Base-by-base conservation (phyloP, 2,888 invertebrate genomes). In the Rhodophaea formosa region DNA sequence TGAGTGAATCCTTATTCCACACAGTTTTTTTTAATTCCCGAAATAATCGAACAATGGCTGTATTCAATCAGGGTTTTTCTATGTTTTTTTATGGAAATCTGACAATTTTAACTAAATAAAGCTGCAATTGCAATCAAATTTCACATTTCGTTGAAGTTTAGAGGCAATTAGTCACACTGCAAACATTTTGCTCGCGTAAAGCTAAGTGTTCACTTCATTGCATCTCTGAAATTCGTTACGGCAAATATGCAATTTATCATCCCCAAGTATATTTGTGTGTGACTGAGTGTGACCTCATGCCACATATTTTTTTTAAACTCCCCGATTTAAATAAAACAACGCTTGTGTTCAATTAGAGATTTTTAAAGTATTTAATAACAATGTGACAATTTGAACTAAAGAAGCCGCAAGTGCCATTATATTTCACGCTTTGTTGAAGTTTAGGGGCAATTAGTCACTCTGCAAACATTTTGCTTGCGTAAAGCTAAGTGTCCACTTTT, bases 131-230 rank as follows among this genome's bases (percentile, higher is more conserved):
- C 56, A 59, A 62, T 64, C 60, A 64, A 62, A 62, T 62, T 62
- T 64, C 64, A 64, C 61, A 58, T 56, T 62, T 47, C 59, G 58
- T 61, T 59, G 42, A 42, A 42, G 42, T 39, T 43, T 17, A 53
- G 51, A 17, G 47, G 42, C 53, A 54, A 54, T 54, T 54, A 54
- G 45, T 46, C 54, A 35, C 32, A 16, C 32, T 55, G 54, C 23
- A 55, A 44, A 54, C 44, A 44, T 32, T 51, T 17, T 15, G 17
- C 15, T 30, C n/a, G 43, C 15, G 15, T 45, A 60, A 57, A 63
- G 61, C 55, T 57, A 66, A 68, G 68, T 64, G 71, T 70, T 63
- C 71, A 68, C 74, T 70, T 71, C 72, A 64, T 63, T 63, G 62
- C 59, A 59, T 57, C 61, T 62, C 64, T 69, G 67, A 65, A 69